These are phyloP conservation scores for Macropus fuliginosus DNA, from an alignment of 2,797 vertebrate genomes.

Conservation along the genomic window DNA sequence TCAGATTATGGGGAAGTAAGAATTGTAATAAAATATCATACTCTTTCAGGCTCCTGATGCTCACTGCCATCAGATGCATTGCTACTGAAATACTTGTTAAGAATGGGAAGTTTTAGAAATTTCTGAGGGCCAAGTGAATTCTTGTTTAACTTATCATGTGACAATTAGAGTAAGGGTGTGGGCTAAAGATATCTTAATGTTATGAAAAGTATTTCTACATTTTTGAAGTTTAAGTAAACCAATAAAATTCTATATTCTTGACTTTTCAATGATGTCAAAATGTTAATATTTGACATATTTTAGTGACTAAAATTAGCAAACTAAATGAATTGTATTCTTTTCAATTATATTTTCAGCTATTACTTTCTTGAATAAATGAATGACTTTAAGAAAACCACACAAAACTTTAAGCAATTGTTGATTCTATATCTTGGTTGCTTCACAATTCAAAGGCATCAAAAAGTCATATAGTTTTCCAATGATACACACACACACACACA, in stretches of 20 bases:
- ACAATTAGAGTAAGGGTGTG: conserved; percentile 4
- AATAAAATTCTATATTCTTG: background rate
- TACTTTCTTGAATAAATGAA: conserved; percentile 63
- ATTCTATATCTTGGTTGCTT: conserved; percentile 60
- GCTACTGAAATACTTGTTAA: background rate
- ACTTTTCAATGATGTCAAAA: background rate
- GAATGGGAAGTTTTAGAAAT: background rate
- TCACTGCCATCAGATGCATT: conserved; percentile 76
- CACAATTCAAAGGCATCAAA: conserved; percentile 48
- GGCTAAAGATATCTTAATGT: conserved; percentile 26
- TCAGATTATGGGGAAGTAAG: conserved; percentile 45
- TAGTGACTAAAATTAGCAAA: conserved; percentile 18
- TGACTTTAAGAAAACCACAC: conserved; percentile 57
- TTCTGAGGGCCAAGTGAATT: background rate
- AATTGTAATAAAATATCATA: conserved; percentile 30
- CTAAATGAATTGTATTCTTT: background rate
- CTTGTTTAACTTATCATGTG: background rate
- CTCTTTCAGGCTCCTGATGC: conserved; percentile 68
- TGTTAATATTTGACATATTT: conserved; percentile 33
- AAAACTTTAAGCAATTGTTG: conserved; percentile 5
- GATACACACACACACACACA: conserved; percentile 11
- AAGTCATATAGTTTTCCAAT: conserved; percentile 7
- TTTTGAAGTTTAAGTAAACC: conserved; percentile 26
- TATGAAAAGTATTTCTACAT: background rate
- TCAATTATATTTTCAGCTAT: conserved; percentile 44